These are phyloP conservation scores for Chinchilla lanigera DNA, from an alignment of 2,113 vertebrate species.

Conservation along the genomic window DNA sequence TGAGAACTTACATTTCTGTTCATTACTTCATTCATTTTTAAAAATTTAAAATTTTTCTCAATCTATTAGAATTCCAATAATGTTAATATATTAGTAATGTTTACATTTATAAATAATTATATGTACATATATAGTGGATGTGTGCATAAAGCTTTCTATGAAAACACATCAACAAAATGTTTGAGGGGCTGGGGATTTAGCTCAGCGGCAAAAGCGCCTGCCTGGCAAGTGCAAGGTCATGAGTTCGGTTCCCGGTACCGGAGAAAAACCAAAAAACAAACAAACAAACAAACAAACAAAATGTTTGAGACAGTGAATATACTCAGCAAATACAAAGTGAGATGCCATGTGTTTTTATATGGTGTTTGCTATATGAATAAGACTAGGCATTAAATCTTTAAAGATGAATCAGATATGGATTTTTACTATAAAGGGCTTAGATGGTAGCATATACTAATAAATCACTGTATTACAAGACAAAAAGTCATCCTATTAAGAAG, in stretches of 20 bases:
- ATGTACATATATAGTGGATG: background rate
- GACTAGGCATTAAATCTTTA: background rate
- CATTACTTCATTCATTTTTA: background rate
- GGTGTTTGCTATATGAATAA: background rate
- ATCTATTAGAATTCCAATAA: background rate
- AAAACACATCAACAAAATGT: constrained; percentile 5
- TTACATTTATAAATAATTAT: constrained; percentile 39
- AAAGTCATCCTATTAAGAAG: constrained; percentile 8
- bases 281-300: no score
- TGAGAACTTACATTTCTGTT: background rate
- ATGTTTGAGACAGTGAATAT: background rate
- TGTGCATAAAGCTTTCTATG: background rate
- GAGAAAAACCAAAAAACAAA: no score
- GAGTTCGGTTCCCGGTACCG: no score
- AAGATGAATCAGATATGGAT: background rate
- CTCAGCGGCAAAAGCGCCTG: no score
- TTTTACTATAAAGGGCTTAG: constrained; percentile 5
- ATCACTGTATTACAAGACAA: background rate
- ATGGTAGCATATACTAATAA: background rate
- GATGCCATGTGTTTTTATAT: background rate
- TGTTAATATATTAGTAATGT: background rate
- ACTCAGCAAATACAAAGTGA: background rate
- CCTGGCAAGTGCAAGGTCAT: no score
- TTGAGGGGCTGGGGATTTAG: no score
- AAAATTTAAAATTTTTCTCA: background rate